phyloP scores from a whole-genome alignment of 1,140 invertebrate species.

The Zaprionus africanus region DNA sequence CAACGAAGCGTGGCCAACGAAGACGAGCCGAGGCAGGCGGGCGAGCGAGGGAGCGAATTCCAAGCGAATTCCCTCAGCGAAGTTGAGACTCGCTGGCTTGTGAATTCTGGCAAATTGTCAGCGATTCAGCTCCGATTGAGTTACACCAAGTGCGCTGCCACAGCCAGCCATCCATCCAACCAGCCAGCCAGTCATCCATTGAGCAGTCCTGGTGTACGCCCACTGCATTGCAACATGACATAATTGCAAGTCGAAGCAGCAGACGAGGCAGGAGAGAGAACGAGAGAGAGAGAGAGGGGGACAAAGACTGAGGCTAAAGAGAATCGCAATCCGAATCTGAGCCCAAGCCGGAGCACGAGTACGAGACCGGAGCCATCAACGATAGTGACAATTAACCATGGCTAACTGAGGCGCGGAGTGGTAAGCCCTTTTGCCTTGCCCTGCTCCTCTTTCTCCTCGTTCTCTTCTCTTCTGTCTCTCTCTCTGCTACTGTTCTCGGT shows the following conservation, averaged over 20 bases:
- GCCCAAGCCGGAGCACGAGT: slow-evolving; percentile 7
- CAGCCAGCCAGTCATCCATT: background rate
- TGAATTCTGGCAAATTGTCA: slow-evolving; percentile 58
- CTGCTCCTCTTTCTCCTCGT: background rate
- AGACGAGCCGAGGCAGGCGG: background rate
- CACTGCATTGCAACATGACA: slow-evolving; percentile 64
- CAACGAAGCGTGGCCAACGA: slow-evolving; percentile 61
- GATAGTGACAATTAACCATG: slow-evolving; percentile 80
- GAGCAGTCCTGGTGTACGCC: slow-evolving; percentile 31
- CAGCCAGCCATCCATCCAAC: background rate
- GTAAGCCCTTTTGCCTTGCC: slow-evolving; percentile 1
- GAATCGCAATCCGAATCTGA: slow-evolving; percentile 9
- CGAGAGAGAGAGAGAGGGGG: background rate
- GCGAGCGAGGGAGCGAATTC: slow-evolving; percentile 45
- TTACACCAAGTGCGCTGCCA: slow-evolving; percentile 37
- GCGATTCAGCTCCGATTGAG: slow-evolving; percentile 45
- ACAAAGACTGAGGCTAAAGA: background rate
- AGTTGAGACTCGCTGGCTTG: slow-evolving; percentile 43
- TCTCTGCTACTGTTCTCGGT: background rate
- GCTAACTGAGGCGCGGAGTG: slow-evolving; percentile 59
- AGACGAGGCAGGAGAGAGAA: slow-evolving; percentile 2
- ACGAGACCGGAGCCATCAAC: slow-evolving; percentile 43
- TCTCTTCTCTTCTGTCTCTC: background rate
- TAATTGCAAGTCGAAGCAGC: slow-evolving; percentile 57
- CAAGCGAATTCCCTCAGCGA: slow-evolving; percentile 52